Conservation (phyloP, 2,113 vertebrate genomes). For the Shinisaurus crocodilurus region DNA sequence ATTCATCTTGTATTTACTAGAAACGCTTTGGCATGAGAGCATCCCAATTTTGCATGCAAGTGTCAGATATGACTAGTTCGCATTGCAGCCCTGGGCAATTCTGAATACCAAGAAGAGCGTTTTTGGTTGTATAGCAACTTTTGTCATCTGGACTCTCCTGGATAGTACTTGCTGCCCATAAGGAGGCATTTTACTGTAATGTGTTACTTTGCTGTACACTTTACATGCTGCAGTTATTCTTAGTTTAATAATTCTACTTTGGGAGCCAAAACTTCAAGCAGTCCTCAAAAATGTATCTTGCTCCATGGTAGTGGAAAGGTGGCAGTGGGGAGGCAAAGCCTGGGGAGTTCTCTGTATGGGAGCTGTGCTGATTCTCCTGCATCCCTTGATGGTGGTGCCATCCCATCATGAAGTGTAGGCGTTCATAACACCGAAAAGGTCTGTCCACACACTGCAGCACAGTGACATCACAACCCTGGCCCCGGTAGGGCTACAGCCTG, state of each 20-base stretch:
- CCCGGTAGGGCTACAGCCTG: too few relatives aligned
- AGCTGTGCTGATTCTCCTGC: conserved; percentile 8
- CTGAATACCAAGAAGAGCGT: background rate
- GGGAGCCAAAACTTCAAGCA: too few relatives aligned
- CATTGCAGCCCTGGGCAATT: background rate
- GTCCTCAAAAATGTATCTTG: background rate
- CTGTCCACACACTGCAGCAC: background rate
- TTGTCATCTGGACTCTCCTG: conserved; percentile 8
- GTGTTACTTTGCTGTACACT: conserved; percentile 22
- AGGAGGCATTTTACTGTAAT: background rate
- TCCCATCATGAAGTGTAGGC: too few relatives aligned
- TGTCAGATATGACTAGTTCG: background rate
- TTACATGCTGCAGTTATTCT: background rate
- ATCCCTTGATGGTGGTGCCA: background rate
- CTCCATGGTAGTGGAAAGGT: background rate
- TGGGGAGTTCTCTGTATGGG: conserved; percentile 29
- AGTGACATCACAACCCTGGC: background rate
- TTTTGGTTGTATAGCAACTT: background rate
- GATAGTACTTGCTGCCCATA: background rate
- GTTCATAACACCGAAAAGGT: background rate
- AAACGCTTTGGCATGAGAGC: background rate
- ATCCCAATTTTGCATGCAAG: background rate
- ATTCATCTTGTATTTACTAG: too few relatives aligned
- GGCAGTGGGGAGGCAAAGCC: too few relatives aligned
- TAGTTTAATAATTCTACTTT: background rate